Base-by-base conservation (phyloP, 2,888 invertebrate genomes). In the Lapara coniferarum region DNA sequence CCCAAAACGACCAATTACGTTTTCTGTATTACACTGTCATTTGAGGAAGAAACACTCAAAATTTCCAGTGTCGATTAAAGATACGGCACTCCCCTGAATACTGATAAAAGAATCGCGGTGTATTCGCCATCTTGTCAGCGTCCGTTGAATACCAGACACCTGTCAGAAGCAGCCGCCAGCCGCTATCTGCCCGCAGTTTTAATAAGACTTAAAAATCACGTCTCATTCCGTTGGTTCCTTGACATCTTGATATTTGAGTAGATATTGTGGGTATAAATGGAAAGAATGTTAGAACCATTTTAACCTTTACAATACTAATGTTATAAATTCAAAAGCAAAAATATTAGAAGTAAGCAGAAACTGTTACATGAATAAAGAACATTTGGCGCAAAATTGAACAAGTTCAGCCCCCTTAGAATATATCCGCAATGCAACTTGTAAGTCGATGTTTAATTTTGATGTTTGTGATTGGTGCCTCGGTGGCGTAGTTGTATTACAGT, bases 161-260 rank as follows among this genome's bases (percentile, higher is more conserved):
- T 63, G 63, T 63, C 63, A 63, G 0, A 19, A 4, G 19, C 55
- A 55, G 8, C 56, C 25, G 56, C 19, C 56, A 56, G 46, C 2
- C 63, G 46, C 49, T 63, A 63, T 63, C 63, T 63, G 13, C 55
- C 63, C 10, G 71, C 68, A 69, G 71, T 57, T 66, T 51, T 66
- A 52, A 66, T 52, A 75, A 72, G 71, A 66, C 71, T 75, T 70
- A 73, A 73, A 71, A 73, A 63, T 63, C 19, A 63, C 49, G 46
- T 19, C 49, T 19, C 10, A 63, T 49, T 10, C 19, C 19, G 10
- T 53, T 19, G 19, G 55, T 55, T 19, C 10, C 55, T 19, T 19
- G 55, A 19, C 55, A 19, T 55, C 19, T 8, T 10, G 19, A 55
- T 55, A 16, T 16, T 19, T 16, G 16, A 55, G 8, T 55, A 16